Percentiles rank a stretch among this genome's conserved stretches.
These are phyloP conservation scores for Lithobates sylvaticus DNA, from an alignment of 2,797 vertebrate species.

Conservation along the genomic window DNA sequence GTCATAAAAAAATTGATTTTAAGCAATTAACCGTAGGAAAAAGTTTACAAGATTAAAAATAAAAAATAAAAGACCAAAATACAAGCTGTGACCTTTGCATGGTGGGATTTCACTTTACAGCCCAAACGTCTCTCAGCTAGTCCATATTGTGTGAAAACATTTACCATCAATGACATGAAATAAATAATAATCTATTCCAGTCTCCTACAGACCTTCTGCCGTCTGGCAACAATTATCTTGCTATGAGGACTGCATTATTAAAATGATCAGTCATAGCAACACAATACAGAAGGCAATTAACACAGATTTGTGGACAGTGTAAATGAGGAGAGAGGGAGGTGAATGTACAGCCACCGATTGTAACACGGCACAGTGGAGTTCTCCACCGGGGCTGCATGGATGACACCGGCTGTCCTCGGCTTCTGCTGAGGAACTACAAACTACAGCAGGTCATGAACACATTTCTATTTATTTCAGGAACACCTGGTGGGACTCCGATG, in stretches of 20 bases:
- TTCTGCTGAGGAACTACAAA: too few species aligned
- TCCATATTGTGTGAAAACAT: constrained; percentile 20
- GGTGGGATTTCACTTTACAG: background rate
- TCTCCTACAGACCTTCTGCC: background rate
- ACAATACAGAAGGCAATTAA: constrained; percentile 34
- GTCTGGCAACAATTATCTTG: constrained; percentile 33
- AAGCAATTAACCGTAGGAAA: background rate
- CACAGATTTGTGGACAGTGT: constrained; percentile 8
- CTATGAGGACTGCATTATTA: constrained; percentile 43
- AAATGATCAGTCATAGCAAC: constrained; percentile 45
- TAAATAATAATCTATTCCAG: background rate
- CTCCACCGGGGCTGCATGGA: background rate
- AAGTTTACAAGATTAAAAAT: background rate
- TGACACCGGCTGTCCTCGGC: background rate
- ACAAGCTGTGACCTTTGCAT: background rate
- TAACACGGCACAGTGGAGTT: too few species aligned
- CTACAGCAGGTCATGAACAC: too few species aligned
- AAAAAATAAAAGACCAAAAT: background rate
- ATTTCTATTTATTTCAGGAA: too few species aligned
- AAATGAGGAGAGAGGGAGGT: background rate
- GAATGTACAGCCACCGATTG: too few species aligned
- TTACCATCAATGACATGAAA: constrained; percentile 41
- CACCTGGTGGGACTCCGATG: too few species aligned
- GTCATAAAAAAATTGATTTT: background rate
- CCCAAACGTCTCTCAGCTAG: too few species aligned